Evolutionary conservation across 2,797 vertebrate genomes (phyloP), one percentile per base, ranked within the genome.

Genomic region (Melanotaenia parkinsoni): DNA sequence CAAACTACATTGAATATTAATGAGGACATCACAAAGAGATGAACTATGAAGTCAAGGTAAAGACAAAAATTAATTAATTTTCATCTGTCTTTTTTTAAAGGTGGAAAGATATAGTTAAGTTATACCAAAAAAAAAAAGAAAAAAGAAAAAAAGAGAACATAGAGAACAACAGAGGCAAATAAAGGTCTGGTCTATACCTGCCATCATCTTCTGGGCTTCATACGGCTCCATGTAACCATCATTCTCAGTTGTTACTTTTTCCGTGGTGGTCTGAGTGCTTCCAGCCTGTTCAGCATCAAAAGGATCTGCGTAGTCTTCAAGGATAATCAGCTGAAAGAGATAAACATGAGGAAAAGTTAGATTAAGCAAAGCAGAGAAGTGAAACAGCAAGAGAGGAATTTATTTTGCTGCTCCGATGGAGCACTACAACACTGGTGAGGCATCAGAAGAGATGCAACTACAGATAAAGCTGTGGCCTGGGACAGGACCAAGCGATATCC

Each of bases 201-300:
- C 97, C 97, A 99, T 97, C 96, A 99, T 97, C 91, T 96, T 97
- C 93, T 99, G 97, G 57, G 97, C 97, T 89, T 99, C 97, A 3
- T 99, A 99, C 0, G 98, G 98, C 68, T 99, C 98, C 98, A 99
- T 98, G 93, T 99, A 99, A 32, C 97, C 98, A 0, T 99, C 98
- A 1, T 98, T 98, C 89, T 97, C 97, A 0, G 92, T 90, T 62
- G 91, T 86, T 75, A 96, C 94, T 87, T 98, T 98, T 83, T 97
- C 97, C 22, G 94, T 88, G 56, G 60, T 93, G 57, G 86, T 80
- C 85, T 95, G 95, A 70, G 90, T 88, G 28, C 94, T 93, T 0
- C 93, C 95, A 20, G 93, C 94, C 80, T 97, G 96, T 12, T 97
- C 95, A 0, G 96, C 96, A 57, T 99, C 98, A 0, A 99, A 99